A percentile compares a stretch with the other conserved stretches of the same genome.
Conservation (phyloP, 2,797 vertebrate genomes). For the Lophius americanus region DNA sequence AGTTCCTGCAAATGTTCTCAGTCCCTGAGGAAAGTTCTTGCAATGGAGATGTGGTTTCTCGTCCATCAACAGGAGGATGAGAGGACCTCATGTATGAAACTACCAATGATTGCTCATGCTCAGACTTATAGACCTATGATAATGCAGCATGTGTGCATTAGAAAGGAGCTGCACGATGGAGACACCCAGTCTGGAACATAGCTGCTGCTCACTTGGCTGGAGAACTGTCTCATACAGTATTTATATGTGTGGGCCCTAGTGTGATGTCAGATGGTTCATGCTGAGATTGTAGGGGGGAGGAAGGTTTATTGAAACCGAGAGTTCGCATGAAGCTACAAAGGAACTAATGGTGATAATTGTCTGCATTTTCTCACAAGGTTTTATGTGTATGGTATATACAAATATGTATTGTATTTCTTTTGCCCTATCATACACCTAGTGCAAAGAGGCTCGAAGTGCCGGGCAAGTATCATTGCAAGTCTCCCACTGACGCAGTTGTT, state of each 20-base stretch:
- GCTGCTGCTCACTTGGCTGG: constrained; percentile 70
- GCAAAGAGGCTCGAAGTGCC: too few species aligned
- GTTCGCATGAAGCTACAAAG: constrained; percentile 43
- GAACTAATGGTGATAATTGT: neutral
- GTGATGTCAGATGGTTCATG: constrained; percentile 60
- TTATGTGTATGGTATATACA: neutral
- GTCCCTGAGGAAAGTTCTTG: neutral
- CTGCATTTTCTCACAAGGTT: neutral
- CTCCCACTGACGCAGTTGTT: too few species aligned
- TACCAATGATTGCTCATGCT: neutral
- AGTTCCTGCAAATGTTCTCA: neutral
- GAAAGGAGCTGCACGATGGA: constrained; percentile 38
- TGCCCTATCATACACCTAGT: too few species aligned
- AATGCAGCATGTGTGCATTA: constrained; percentile 12
- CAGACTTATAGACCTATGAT: constrained; percentile 14
- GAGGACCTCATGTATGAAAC: constrained; percentile 4
- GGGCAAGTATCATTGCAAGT: too few species aligned
- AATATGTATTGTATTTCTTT: too few species aligned
- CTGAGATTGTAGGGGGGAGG: neutral
- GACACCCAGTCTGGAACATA: constrained; percentile 55
- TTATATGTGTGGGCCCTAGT: constrained; percentile 58
- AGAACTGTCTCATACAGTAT: constrained; percentile 50
- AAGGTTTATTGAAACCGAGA: constrained; percentile 21
- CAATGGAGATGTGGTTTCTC: neutral
- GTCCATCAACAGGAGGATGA: neutral